phyloP scores from a whole-genome alignment of 2,113 vertebrate species.

The Microtus richardsoni region DNA sequence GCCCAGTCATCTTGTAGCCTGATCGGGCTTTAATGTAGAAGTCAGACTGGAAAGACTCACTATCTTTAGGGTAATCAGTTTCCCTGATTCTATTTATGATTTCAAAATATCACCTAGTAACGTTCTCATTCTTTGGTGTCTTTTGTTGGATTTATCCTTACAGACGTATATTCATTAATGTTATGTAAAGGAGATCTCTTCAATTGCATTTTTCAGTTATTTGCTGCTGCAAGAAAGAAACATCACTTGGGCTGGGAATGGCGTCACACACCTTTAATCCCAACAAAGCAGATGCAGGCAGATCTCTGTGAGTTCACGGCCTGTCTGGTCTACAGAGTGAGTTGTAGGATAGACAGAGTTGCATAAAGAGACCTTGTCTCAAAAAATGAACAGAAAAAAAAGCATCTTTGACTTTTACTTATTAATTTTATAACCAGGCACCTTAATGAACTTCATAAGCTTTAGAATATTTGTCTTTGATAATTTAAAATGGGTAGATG shows the following conservation, averaged over 20 bases:
- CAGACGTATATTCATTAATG: not conserved
- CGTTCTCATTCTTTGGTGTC: not conserved
- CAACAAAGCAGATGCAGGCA: not conserved
- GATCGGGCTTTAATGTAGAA: not conserved
- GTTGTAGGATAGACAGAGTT: not conserved
- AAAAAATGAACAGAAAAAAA: not conserved
- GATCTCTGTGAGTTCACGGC: not conserved
- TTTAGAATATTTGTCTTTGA: not conserved
- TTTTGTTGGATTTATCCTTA: slow-evolving; percentile 9
- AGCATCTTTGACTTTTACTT: not conserved
- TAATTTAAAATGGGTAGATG: not conserved
- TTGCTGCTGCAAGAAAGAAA: slow-evolving; percentile 24
- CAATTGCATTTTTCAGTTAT: not conserved
- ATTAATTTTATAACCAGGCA: slow-evolving; percentile 7
- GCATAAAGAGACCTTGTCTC: not conserved
- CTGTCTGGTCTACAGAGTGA: not conserved
- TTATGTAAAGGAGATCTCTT: not conserved
- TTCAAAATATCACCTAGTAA: not conserved
- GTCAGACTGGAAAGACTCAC: not conserved
- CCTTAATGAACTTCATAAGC: not conserved
- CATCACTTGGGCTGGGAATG: not conserved
- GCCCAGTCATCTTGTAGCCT: not conserved
- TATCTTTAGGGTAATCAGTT: not conserved
- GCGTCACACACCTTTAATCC: not conserved
- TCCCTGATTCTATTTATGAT: not conserved